phyloP scores from a whole-genome alignment of 2,113 vertebrate species.

The Macrotis lagotis region DNA sequence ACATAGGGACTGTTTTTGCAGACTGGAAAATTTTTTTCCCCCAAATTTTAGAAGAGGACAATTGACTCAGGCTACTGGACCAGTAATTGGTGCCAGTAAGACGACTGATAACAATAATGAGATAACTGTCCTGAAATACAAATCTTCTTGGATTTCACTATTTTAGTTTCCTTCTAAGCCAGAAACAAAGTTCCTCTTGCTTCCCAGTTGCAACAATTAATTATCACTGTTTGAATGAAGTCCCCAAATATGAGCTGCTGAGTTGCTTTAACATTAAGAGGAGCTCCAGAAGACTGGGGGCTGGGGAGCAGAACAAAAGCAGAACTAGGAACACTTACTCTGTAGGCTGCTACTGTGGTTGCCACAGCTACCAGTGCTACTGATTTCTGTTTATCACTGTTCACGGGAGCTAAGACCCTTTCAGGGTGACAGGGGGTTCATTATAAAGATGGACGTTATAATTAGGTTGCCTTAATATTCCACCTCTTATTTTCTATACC shows the following conservation, averaged over 20 bases:
- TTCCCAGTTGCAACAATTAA: slow-evolving; percentile 56
- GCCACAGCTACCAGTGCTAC: slow-evolving; percentile 64
- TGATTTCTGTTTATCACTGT: slow-evolving; percentile 46
- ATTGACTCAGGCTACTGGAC: slow-evolving; percentile 9
- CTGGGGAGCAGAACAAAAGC: slow-evolving; percentile 25
- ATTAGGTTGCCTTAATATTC: slow-evolving; percentile 46
- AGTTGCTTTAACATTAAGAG: slow-evolving; percentile 52
- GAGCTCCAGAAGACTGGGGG: slow-evolving; percentile 51
- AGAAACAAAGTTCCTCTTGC: slow-evolving; percentile 55
- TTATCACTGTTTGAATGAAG: slow-evolving; percentile 66
- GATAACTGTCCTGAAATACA: background rate
- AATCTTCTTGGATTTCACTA: slow-evolving; percentile 10
- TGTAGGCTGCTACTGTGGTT: slow-evolving; percentile 33
- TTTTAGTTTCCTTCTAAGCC: slow-evolving; percentile 54
- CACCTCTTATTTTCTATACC: slow-evolving; percentile 38
- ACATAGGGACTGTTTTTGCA: background rate
- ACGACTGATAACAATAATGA: background rate
- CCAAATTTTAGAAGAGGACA: slow-evolving; percentile 44
- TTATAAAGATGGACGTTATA: slow-evolving; percentile 33
- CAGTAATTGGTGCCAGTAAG: slow-evolving; percentile 37
- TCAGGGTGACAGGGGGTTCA: slow-evolving; percentile 37
- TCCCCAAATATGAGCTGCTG: slow-evolving; percentile 47
- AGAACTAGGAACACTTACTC: background rate
- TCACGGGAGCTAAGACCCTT: slow-evolving; percentile 21
- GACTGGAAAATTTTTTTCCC: slow-evolving; percentile 16